Base-by-base conservation (phyloP, 35 echinoderm and acorn worm species). In the Eucidaris tribuloides region DNA sequence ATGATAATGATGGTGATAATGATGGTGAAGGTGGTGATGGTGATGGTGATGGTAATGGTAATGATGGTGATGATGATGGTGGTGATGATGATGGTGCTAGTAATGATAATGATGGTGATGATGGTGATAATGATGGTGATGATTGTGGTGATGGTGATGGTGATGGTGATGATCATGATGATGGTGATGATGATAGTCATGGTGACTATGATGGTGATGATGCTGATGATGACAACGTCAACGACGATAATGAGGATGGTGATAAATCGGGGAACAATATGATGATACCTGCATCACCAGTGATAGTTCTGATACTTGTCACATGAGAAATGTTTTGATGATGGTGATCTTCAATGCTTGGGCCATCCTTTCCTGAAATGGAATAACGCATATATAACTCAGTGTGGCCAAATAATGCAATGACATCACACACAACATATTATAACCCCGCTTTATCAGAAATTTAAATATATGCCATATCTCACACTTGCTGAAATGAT, bases 181-280 rank as follows among this genome's bases (percentile, higher is more conserved):
- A 43, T 71, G 65, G 19, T 71, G 65, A 36, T 71, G 65, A 36
- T 71, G 65, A 43, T 71, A 1, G 6, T 71, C 25, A 71, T 71
- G 37, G 37, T 71, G 65, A 0, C 37, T 24, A 36, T 71, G 65
- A 22, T 71, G 65, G 7, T 35, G 65, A 71, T 59, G 57, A 19
- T 3, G 13, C 22, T 59, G 57, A 2, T 59, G 57, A 5, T 59
- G 57, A 59, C 30, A 28, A 0, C 30, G 57, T 2, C 3, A 28
- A 3, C 30, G 57, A 22, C 30, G 57, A 23, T 60, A 29, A 22
- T 60, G 57, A 17, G 23, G n/a, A n/a, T n/a, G n/a, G n/a, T n/a
- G n/a, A n/a, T n/a, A n/a, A n/a, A n/a, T n/a, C n/a, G n/a, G n/a
- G n/a, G n/a, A n/a, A n/a, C n/a, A n/a, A n/a, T n/a, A n/a, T n/a